Evolutionary conservation across 2,797 vertebrate species (phyloP).

Genomic region (Phrynocephalus guinanensis): DNA sequence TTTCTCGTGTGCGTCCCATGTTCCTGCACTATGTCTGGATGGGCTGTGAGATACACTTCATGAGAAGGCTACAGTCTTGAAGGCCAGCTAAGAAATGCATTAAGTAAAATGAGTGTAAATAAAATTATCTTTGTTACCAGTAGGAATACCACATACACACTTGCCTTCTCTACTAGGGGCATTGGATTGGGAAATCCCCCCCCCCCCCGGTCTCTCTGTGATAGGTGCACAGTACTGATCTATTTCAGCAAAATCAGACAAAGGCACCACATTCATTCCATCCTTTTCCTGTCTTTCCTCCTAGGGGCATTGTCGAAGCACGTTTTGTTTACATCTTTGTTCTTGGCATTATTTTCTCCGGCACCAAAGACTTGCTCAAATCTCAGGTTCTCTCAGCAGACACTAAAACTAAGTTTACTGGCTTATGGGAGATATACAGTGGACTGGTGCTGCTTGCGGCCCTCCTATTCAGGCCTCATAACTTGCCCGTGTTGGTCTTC

Average conservation of each 20-base stretch:
- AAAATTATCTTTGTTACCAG: background rate
- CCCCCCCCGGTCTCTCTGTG: background rate
- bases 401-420: slow-evolving; percentile 78
- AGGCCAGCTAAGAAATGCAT: background rate
- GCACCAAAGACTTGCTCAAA: slow-evolving; percentile 90
- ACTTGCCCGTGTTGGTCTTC: slow-evolving; percentile 89
- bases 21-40: background rate
- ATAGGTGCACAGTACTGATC: background rate
- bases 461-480: slow-evolving; percentile 90
- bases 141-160: background rate
- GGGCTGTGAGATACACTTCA: background rate
- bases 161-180: background rate
- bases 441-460: slow-evolving; percentile 90
- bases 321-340: slow-evolving; percentile 95
- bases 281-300: slow-evolving; percentile 47
- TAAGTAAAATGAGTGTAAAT: background rate
- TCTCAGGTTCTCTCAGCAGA: slow-evolving; percentile 86
- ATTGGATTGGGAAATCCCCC: no score
- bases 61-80: background rate
- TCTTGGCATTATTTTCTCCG: slow-evolving; percentile 93
- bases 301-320: slow-evolving; percentile 93
- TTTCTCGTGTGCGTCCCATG: background rate
- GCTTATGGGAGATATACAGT: slow-evolving; percentile 92
- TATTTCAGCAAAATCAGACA: background rate
- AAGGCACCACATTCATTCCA: background rate